Conservation (phyloP, 2,113 vertebrate genomes). For the Pleuronectes platessa region DNA sequence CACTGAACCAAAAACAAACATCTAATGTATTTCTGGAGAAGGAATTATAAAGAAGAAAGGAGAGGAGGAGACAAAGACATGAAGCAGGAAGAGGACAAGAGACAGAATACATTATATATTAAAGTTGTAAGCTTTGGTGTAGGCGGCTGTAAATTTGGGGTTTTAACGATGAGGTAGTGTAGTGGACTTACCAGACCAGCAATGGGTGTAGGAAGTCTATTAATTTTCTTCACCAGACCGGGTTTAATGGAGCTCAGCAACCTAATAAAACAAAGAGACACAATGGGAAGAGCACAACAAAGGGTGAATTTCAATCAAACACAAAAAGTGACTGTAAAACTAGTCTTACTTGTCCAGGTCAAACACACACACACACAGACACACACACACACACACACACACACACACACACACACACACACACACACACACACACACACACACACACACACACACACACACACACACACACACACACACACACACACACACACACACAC, state of each 20-base stretch:
- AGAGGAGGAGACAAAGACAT: neutral
- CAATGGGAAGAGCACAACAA: neutral
- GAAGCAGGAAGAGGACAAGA: neutral
- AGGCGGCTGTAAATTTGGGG: neutral
- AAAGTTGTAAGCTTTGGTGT: neutral
- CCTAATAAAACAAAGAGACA: constrained; percentile 76
- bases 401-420: constrained; percentile 1
- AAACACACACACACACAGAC: neutral
- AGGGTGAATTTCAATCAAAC: neutral
- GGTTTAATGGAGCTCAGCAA: constrained; percentile 96
- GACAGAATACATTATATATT: neutral
- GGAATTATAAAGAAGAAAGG: too few relatives aligned
- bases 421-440: constrained; percentile 1
- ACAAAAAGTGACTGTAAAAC: neutral
- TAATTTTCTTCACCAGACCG: constrained; percentile 95
- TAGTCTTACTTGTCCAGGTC: neutral
- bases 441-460: constrained; percentile 1
- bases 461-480: constrained; percentile 1
- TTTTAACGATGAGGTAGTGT: neutral
- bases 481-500: neutral
- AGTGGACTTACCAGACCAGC: constrained; percentile 87
- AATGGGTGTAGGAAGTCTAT: constrained; percentile 93
- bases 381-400: constrained; percentile 1
- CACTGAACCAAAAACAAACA: neutral
- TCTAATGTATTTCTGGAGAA: neutral